Base-by-base conservation (phyloP, 37 sponge, comb jelly and placozoan genomes). In the Cladorhizidae sp. region DNA sequence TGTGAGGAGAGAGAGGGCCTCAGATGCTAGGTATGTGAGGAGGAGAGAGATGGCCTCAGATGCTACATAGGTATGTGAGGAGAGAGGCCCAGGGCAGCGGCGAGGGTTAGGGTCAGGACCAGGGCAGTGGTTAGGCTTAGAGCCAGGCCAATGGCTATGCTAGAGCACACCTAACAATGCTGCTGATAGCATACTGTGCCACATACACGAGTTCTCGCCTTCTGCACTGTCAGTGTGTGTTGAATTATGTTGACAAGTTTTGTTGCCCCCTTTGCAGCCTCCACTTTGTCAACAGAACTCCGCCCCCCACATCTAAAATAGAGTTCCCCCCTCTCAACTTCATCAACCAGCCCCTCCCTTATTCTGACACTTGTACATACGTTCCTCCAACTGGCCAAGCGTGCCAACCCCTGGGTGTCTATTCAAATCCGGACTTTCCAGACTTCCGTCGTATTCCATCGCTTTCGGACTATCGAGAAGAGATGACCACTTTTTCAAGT, bases 401-500 rank as follows among this genome's bases (percentile, higher is more conserved):
- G 14, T 41, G 25, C 70, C 54, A 68, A 0, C 76, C 76, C 1
- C 6, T 21, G 5, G 25, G 61, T 35, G 9, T 31, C 54, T 71
- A 37, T 58, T 29, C 37, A 0, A 76, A 29, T 23, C 43, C 35
- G 12, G 20, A 65, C 18, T 64, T 65, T 21, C n/a, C 67, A 1
- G 49, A 12, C 9, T 40, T 67, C 64, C 56, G 67, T 7, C 73
- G 61, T 42, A 40, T 85, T 2, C 74, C 64, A 42, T 73, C 86
- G 0, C 23, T 62, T 38, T 70, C 68, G 2, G 88, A 81, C 40
- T 65, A 50, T 29, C 77, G 49, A 0, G 72, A 75, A 43, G 76
- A 75, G 3, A 76, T 67, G 2, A 55, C 43, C 8, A 75, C 78
- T 11, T 88, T 88, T 41, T 82, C 88, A 17, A 62, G 75, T 77